Base-by-base conservation (phyloP, 2,888 invertebrate genomes). In the Acleris sparsana region DNA sequence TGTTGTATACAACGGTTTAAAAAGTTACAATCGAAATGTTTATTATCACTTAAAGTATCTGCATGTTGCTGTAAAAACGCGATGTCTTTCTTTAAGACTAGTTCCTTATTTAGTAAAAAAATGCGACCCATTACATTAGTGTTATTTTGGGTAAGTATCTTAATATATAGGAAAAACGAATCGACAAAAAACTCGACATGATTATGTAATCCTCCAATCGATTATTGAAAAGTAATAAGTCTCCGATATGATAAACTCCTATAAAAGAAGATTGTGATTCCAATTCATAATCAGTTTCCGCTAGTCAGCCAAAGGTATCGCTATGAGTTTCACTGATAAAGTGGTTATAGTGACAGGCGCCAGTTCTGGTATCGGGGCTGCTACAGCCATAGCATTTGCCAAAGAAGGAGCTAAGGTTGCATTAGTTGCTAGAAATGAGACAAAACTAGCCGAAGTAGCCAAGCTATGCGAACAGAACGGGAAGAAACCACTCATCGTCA, bases 321-420 rank as follows among this genome's bases (percentile, higher is more conserved):
- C 11, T 33, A 69, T 69, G 69, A 61, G 58, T 62, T 69, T 69
- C 11, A 25, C 49, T 5, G 53, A 56, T 11, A 69, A 69, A 63
- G 69, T 69, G 16, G 63, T 57, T n/a, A 56, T 69, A 33, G 48
- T 69, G 7, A 67, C 69, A 1, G 69, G 69, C 2, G 66, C 66
- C 1, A 67, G 67, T 25, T 59, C 62, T 3, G 69, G 69, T 5
- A 69, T 66, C 6, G 69, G 69, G 17, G 69, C 62, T 52, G 68
- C 61, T 5, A 59, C 66, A 1, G 66, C 62, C 17, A 33, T 46
- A 43, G 39, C 53, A 22, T 59, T 69, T 20, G 66, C 69, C 39
- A 66, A 46, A 39, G 59, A 66, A 49, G 62, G 58, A 1, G 62
- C 69, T 11, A 62, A 62, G 1, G 52, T 69, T 13, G 51, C 56